Conservation (phyloP, 2,113 vertebrate genomes). For the Bubalus kerabau region DNA sequence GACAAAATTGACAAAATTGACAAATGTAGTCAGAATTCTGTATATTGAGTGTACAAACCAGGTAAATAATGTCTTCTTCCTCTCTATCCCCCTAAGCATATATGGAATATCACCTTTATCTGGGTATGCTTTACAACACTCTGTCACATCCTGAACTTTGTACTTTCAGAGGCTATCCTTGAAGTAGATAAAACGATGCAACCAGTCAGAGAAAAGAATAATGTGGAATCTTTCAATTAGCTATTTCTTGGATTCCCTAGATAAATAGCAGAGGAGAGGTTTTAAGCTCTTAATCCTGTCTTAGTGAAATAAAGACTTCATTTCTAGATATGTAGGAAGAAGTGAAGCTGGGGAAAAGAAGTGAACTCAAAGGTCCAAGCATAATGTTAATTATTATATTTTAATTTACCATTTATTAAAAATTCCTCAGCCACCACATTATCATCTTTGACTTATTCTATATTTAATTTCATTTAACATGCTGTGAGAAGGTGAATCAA, state of each 20-base stretch:
- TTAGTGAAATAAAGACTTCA: not conserved
- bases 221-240: slow-evolving; percentile 4
- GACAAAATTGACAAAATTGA: not conserved
- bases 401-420: slow-evolving; percentile 16
- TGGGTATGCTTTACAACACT: not conserved
- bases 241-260: not conserved
- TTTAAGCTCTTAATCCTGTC: slow-evolving; percentile 25
- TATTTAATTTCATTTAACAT: not conserved
- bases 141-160: not conserved
- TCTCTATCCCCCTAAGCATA: not conserved
- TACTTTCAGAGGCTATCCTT: not conserved
- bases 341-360: slow-evolving; percentile 26
- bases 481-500: not conserved
- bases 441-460: slow-evolving; percentile 7
- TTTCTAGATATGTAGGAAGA: slow-evolving; percentile 6
- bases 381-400: slow-evolving; percentile 31
- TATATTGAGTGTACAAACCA: not conserved
- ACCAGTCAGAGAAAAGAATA: not conserved
- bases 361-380: not conserved
- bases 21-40: not conserved
- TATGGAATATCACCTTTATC: not conserved
- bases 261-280: not conserved
- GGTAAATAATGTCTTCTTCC: not conserved
- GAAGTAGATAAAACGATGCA: not conserved
- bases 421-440: not conserved